Evolutionary conservation across 2,888 invertebrate species (phyloP).

Genomic region (Drosophila kambysellisi): DNA sequence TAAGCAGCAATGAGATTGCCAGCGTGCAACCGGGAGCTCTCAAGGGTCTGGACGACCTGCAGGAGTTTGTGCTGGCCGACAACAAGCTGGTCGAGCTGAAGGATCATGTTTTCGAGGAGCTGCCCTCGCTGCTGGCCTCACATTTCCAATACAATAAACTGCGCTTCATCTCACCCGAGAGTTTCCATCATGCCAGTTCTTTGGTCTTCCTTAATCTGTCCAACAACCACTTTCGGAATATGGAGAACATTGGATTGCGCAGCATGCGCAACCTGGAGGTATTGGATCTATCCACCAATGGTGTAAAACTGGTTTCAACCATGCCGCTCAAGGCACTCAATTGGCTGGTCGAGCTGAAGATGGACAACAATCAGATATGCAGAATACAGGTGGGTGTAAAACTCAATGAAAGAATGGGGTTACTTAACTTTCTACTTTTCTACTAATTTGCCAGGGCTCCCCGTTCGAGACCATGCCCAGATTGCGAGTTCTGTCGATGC

Average conservation of each 20-base stretch:
- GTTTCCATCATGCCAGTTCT: slow-evolving; percentile 92
- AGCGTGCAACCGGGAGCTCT: slow-evolving; percentile 91
- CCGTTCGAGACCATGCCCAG: slow-evolving; percentile 94
- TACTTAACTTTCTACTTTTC: not conserved
- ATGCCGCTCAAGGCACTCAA: slow-evolving; percentile 91
- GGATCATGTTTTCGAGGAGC: slow-evolving; percentile 90
- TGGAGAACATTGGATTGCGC: slow-evolving; percentile 91
- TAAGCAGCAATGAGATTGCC: slow-evolving; percentile 93
- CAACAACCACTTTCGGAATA: slow-evolving; percentile 90
- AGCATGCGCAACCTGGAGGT: slow-evolving; percentile 92
- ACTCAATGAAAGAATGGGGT: not conserved
- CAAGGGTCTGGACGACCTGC: slow-evolving; percentile 89
- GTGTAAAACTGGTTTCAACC: slow-evolving; percentile 89
- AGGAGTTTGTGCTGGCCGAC: slow-evolving; percentile 89
- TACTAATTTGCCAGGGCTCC: slow-evolving; percentile 86
- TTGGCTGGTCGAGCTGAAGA: slow-evolving; percentile 93
- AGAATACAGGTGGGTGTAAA: slow-evolving; percentile 87
- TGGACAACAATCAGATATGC: slow-evolving; percentile 94
- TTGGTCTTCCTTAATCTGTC: slow-evolving; percentile 93
- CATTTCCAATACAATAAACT: slow-evolving; percentile 93
- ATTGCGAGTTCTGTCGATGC: slow-evolving; percentile 91
- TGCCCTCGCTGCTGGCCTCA: slow-evolving; percentile 88
- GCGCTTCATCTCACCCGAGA: slow-evolving; percentile 89
- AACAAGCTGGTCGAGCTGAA: slow-evolving; percentile 91
- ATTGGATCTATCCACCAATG: slow-evolving; percentile 93